These are phyloP conservation scores for Sander lucioperca DNA, from an alignment of 2,113 vertebrate species.

Conservation along the genomic window DNA sequence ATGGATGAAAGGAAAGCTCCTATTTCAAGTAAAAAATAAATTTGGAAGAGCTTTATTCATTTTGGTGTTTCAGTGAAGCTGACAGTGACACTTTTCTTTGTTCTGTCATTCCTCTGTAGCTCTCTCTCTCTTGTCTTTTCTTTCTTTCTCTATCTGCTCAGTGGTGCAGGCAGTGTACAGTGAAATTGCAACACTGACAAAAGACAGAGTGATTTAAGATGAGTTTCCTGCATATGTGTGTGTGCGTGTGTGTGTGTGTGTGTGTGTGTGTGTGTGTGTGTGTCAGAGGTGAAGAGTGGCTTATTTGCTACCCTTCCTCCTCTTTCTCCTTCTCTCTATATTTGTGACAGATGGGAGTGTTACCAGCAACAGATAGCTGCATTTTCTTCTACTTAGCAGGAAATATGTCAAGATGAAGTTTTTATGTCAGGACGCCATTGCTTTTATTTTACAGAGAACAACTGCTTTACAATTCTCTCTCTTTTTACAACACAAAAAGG, in stretches of 20 bases:
- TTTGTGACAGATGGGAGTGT: slow-evolving; percentile 44
- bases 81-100: slow-evolving; percentile 47
- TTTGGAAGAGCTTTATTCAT: slow-evolving; percentile 36
- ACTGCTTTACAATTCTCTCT: not conserved
- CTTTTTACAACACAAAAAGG: too few species aligned
- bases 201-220: slow-evolving; percentile 37
- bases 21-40: slow-evolving; percentile 24
- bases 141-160: slow-evolving; percentile 45
- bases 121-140: slow-evolving; percentile 5
- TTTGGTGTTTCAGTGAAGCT: slow-evolving; percentile 12
- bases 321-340: not conserved
- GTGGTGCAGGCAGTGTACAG: slow-evolving; percentile 48
- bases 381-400: slow-evolving; percentile 33
- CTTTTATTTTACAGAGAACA: slow-evolving; percentile 2
- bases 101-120: slow-evolving; percentile 39
- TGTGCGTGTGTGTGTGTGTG: slow-evolving; percentile 28
- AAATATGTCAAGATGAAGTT: slow-evolving; percentile 33
- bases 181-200: slow-evolving; percentile 67
- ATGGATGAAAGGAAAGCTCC: slow-evolving; percentile 2
- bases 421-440: not conserved
- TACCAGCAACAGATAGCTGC: slow-evolving; percentile 14
- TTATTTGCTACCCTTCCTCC: slow-evolving; percentile 1
- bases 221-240: slow-evolving; percentile 35
- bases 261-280: not conserved
- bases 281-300: slow-evolving; percentile 17